Conservation (phyloP, 1,140 invertebrate genomes). For the Ceratosolen fusciceps region DNA sequence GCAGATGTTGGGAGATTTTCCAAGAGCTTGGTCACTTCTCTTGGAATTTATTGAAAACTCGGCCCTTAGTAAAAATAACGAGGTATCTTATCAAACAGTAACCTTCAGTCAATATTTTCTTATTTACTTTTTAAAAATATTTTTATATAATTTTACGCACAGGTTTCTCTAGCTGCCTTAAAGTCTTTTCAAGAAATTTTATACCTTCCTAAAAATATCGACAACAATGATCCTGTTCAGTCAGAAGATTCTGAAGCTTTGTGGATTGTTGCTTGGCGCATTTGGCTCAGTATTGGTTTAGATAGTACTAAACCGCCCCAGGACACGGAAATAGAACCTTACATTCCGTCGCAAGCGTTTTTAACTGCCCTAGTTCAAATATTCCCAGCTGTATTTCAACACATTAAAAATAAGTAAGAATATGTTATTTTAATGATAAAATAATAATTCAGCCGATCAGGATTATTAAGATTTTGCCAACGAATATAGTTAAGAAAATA, state of each 20-base stretch:
- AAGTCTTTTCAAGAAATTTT: slow-evolving; percentile 97
- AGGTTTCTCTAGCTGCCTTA: slow-evolving; percentile 92
- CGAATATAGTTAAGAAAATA: no score
- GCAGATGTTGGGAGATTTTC: slow-evolving; percentile 90
- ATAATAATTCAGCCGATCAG: not conserved
- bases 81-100: slow-evolving; percentile 74
- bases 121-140: not conserved
- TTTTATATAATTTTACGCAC: slow-evolving; percentile 25
- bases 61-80: slow-evolving; percentile 91
- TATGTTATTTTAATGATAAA: not conserved
- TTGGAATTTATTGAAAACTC: slow-evolving; percentile 95
- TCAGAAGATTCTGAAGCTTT: slow-evolving; percentile 75
- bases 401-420: slow-evolving; percentile 84
- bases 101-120: not conserved
- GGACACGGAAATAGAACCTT: slow-evolving; percentile 76
- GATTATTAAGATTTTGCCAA: no score
- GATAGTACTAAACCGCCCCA: slow-evolving; percentile 81
- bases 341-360: slow-evolving; percentile 92
- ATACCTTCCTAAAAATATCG: slow-evolving; percentile 73
- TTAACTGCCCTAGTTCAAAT: slow-evolving; percentile 94
- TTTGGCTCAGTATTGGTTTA: slow-evolving; percentile 88
- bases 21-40: slow-evolving; percentile 91
- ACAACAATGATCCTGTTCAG: slow-evolving; percentile 63
- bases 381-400: slow-evolving; percentile 92
- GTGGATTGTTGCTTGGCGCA: slow-evolving; percentile 86